Evolutionary conservation across 1,140 invertebrate genomes (phyloP).

Genomic region (Drosophila lowei): DNA sequence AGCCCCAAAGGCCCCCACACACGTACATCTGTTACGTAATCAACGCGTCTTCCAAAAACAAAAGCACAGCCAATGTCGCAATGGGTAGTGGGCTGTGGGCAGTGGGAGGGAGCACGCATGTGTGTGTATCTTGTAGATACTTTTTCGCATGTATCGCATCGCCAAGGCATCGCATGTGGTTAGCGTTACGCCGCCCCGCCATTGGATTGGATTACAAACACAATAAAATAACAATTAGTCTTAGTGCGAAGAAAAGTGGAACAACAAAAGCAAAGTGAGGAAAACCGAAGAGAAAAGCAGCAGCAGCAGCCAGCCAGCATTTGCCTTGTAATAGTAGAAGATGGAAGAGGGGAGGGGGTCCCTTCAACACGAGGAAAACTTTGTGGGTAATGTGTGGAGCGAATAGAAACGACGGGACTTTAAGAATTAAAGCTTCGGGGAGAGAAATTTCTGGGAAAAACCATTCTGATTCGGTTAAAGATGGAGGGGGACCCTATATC

Average conservation of each 20-base stretch:
- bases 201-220: slow-evolving; percentile 55
- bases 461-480: no score
- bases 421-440: no score
- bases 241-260: slow-evolving; percentile 37
- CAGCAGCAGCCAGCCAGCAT: slow-evolving; percentile 10
- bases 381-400: neutral
- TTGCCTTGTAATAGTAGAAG: slow-evolving; percentile 21
- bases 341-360: slow-evolving; percentile 9
- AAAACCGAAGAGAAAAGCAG: neutral
- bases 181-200: slow-evolving; percentile 11
- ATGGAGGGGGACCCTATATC: no score
- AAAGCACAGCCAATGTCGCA: slow-evolving; percentile 12
- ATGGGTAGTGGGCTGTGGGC: neutral
- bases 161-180: slow-evolving; percentile 8
- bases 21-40: slow-evolving; percentile 13
- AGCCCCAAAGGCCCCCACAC: neutral
- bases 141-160: slow-evolving; percentile 19
- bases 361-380: neutral
- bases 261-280: slow-evolving; percentile 16
- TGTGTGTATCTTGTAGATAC: slow-evolving; percentile 27
- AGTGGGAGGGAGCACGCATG: neutral
- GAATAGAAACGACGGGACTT: no score
- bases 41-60: neutral
- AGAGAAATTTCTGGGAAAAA: no score
- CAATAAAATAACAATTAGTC: slow-evolving; percentile 62